A percentile compares a stretch with the other conserved stretches of the same genome.
Conservation (phyloP, 1,140 invertebrate species). For the Anoplolepis gracilipes region DNA sequence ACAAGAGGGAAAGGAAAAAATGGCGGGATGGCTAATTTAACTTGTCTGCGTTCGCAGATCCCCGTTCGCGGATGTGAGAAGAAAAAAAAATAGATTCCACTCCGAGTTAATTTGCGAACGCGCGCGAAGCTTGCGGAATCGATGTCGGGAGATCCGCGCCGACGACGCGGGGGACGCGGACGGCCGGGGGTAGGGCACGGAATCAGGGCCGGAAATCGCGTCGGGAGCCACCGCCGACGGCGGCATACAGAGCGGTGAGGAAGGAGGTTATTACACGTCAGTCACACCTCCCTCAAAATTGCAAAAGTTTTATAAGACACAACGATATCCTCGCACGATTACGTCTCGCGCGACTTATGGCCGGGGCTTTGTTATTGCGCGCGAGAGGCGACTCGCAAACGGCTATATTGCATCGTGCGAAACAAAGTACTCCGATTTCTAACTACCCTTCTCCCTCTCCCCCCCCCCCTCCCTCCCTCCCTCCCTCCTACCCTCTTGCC, state of each 20-base stretch:
- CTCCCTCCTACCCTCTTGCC: not conserved
- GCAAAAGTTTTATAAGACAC: constrained; percentile 78
- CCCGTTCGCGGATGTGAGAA: constrained; percentile 19
- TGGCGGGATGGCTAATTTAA: constrained; percentile 62
- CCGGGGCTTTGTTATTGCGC: constrained; percentile 67
- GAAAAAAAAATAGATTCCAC: constrained; percentile 10
- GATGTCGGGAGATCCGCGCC: constrained; percentile 55
- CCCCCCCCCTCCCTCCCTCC: no score
- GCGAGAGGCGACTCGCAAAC: not conserved
- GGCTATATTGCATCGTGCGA: constrained; percentile 54
- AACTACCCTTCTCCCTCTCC: not conserved
- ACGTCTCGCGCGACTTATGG: constrained; percentile 69
- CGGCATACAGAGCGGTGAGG: not conserved
- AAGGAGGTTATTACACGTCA: constrained; percentile 77
- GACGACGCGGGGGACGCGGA: constrained; percentile 4
- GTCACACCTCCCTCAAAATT: constrained; percentile 78
- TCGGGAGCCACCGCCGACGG: constrained; percentile 54
- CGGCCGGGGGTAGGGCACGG: not conserved
- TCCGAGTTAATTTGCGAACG: constrained; percentile 69
- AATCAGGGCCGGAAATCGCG: constrained; percentile 48
- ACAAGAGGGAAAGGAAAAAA: not conserved
- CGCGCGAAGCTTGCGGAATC: constrained; percentile 40
- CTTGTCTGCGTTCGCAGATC: constrained; percentile 55
- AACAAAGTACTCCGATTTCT: constrained; percentile 64
- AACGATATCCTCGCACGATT: constrained; percentile 70